Evolutionary conservation across 2,888 invertebrate species (phyloP), one percentile per base, ranked within the genome.

Genomic region (Diarsia mendica): DNA sequence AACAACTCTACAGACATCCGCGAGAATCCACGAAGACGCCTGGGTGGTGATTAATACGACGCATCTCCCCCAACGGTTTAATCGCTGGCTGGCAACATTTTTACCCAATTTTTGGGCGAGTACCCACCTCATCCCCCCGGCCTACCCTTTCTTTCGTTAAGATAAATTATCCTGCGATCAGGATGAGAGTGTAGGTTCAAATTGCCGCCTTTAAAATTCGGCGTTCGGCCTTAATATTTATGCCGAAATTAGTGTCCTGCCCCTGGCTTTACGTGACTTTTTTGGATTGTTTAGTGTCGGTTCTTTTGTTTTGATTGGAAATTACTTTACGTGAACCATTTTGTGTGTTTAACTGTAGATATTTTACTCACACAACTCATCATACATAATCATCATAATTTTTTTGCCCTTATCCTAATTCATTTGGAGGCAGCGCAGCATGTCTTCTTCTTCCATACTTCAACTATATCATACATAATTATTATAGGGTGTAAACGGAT

Each of bases 131-230:
- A 79, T 28, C 87, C 88, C 89, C 89, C 83, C 79, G 90, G 93
- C 95, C 96, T 96, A 96, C 96, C 96, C 95, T 96, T 96, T 96
- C 96, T 96, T 96, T 96, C 96, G 95, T 96, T 95, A 96, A 96
- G 96, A 96, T 96, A 96, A 96, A 96, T 96, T 96, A 96, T 96
- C 95, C 95, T 91, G 91, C 94, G 96, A 96, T 96, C 96, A 95
- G 96, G 95, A 96, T 95, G 95, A 96, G 95, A 96, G 96, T 96
- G 95, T 96, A 95, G 95, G 95, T 96, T 96, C 95, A 95, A 96
- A 96, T 96, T 96, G 96, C 96, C 92, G 95, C 95, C 95, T 96
- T 96, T 96, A 96, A 95, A 96, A 96, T 95, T 95, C 95, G 92
- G 92, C 93, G 94, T 92, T 93, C 92, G 92, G 93, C 92, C 96